phyloP scores from a whole-genome alignment of 2,113 vertebrate species.

The Lucifuga dentata region DNA sequence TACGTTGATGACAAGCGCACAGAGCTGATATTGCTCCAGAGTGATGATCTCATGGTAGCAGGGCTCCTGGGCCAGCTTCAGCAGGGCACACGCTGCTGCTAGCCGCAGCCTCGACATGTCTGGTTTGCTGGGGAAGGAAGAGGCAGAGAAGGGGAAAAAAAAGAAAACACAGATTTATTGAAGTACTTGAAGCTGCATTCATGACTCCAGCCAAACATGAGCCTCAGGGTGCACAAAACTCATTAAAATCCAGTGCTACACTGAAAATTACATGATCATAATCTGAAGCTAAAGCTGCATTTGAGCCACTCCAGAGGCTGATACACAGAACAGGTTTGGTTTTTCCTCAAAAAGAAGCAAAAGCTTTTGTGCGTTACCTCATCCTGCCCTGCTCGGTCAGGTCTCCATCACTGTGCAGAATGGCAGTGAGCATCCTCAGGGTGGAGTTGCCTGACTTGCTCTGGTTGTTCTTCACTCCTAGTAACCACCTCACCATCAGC shows the following conservation, averaged over 20 bases:
- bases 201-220: background rate
- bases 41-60: conserved; percentile 99
- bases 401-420: conserved; percentile 97
- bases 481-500: conserved; percentile 98
- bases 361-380: conserved; percentile 82
- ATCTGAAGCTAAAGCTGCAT: conserved; percentile 5
- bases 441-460: conserved; percentile 99
- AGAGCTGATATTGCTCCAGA: conserved; percentile 97
- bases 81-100: conserved; percentile 93
- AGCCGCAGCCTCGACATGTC: conserved; percentile 97
- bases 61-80: conserved; percentile 97
- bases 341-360: background rate
- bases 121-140: conserved; percentile 87
- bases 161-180: conserved; percentile 17
- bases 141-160: background rate
- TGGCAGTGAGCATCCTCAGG: conserved; percentile 93
- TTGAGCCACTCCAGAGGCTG: background rate
- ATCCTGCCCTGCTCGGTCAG: conserved; percentile 98
- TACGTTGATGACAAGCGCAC: conserved; percentile 97
- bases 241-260: conserved; percentile 13
- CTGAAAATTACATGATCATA: conserved; percentile 13
- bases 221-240: background rate
- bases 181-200: background rate
- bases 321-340: background rate
- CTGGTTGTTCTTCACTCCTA: conserved; percentile 98